Conservation (phyloP, 37 sponge, comb jelly and placozoan genomes). For the Bolinopsis microptera region DNA sequence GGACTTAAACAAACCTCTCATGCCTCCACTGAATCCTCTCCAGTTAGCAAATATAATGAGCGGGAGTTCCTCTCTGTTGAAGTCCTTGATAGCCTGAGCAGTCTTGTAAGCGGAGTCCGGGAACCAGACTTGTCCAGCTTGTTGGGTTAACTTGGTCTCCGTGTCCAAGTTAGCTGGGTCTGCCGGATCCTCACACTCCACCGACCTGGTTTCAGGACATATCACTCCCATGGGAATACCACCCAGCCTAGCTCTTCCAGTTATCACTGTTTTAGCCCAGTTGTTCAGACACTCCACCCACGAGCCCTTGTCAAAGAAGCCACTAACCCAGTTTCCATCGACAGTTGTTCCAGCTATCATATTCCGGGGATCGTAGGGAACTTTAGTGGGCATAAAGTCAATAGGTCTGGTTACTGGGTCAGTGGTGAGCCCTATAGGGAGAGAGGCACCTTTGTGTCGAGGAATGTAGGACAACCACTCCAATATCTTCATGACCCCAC, state of each 20-base stretch:
- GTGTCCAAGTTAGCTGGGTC: conserved; percentile 95
- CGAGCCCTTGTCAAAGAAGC: conserved; percentile 92
- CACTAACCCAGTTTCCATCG: conserved; percentile 75
- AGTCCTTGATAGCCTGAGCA: conserved; percentile 92
- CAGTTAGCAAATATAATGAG: conserved; percentile 98
- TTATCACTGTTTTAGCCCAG: conserved; percentile 97
- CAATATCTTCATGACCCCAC: conserved; percentile 77
- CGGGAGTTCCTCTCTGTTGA: conserved; percentile 88
- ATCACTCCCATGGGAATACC: conserved; percentile 98
- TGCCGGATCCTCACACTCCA: conserved; percentile 85
- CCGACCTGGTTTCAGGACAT: conserved; percentile 86
- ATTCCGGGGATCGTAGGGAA: conserved; percentile 86
- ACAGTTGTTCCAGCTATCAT: conserved; percentile 80
- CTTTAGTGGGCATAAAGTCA: conserved; percentile 79
- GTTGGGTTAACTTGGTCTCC: conserved; percentile 80
- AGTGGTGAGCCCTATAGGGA: conserved; percentile 73
- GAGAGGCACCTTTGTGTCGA: conserved; percentile 62
- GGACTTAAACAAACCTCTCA: conserved; percentile 97
- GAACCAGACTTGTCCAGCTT: conserved; percentile 98
- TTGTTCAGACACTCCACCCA: conserved; percentile 82
- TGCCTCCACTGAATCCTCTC: conserved; percentile 98
- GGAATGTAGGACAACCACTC: conserved; percentile 89
- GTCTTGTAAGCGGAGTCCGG: conserved; percentile 99
- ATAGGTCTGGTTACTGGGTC: conserved; percentile 85
- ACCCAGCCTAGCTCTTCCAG: conserved; percentile 93